Evolutionary conservation across 1,140 invertebrate genomes (phyloP), one percentile per base, ranked within the genome.

Genomic region (Conus ventricosus): DNA sequence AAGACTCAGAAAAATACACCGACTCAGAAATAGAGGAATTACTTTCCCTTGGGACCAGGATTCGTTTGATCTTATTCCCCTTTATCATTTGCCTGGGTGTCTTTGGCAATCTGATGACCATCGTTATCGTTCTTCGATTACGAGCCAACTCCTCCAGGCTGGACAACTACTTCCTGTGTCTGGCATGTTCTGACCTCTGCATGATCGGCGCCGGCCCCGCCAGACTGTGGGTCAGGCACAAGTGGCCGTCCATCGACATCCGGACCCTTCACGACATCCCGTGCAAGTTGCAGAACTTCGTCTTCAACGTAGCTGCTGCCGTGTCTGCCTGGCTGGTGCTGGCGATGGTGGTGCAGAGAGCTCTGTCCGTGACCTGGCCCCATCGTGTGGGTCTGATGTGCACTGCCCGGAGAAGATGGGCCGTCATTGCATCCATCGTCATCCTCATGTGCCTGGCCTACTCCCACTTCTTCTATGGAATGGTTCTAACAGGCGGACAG

Each of bases 281-380:
- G 11, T 84, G 83, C 57, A 84, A 84, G 25, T 0, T 84, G 11
- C 1, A 23, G 0, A 25, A 5, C 83, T 84, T 15, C 15, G 0
- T 63, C 0, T n/a, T 17, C 11, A 17, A 25, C 54, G 20, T 57
- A 5, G 11, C n/a, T 8, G 55, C 55, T 5, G 7, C 27, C 0
- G 10, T 84, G 55, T 84, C 83, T 4, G n/a, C 83, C 25, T 84
- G 83, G 83, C 10, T 84, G 17, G n/a, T 84, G 5, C 54, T 84
- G 54, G 3, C n/a, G 11, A 39, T 84, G 55, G 57, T 55, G 1
- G 13, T 27, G n/a, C 83, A 84, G 20, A 54, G 83, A n/a, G 54
- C 83, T 2, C 54, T 55, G 5, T 84, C 83, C 6, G 83, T 84
- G 15, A 25, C 63, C 55, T 84, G 83, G 83, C 83, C 83, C 8